Evolutionary conservation across 2,888 invertebrate genomes (phyloP), one percentile per base, ranked within the genome.

Genomic region (Diarsia brunnea): DNA sequence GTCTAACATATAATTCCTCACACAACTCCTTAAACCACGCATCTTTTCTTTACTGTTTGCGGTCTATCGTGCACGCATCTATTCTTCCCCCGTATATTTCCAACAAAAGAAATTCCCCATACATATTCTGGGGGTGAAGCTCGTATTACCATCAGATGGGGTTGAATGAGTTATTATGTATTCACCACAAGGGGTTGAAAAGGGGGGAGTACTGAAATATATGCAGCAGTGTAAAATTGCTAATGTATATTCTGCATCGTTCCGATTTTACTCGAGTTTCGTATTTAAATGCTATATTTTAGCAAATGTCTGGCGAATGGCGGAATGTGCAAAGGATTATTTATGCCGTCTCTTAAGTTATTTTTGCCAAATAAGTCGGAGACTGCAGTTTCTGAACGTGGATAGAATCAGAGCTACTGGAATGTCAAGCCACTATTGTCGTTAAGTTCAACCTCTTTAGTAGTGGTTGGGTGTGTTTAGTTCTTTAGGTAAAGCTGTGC

Each of bases 51-150:
- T 61, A 4, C 14, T 51, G 21, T 67, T n/a, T 2, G 16, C 43
- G 24, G 49, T 58, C 60, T 19, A 10, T 19, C 31, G 2, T 31
- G 10, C 49, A 27, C 60, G 75, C 0, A 4, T 21, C 5, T n/a
- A 65, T 7, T 65, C 0, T 5, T 3, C 16, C 0, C 1, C 51
- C 73, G 43, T 83, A 73, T 73, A 61, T 80, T 77, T 76, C 1
- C 61, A 63, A 77, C 81, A 79, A 84, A 79, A 84, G 77, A 81
- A 83, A 73, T 84, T 65, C 43, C 70, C 81, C 68, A 81, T 83
- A 84, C 73, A 80, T 83, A 83, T 81, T 82, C 83, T 69, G 60
- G 78, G 58, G 70, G 83, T 71, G 83, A 79, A 61, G 31, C 53
- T 27, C 31, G 78, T 71, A 83, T 83, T 82, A 83, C 75, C 83